phyloP scores from a whole-genome alignment of 1,140 invertebrate species.

The Hycleus phaleratus region DNA sequence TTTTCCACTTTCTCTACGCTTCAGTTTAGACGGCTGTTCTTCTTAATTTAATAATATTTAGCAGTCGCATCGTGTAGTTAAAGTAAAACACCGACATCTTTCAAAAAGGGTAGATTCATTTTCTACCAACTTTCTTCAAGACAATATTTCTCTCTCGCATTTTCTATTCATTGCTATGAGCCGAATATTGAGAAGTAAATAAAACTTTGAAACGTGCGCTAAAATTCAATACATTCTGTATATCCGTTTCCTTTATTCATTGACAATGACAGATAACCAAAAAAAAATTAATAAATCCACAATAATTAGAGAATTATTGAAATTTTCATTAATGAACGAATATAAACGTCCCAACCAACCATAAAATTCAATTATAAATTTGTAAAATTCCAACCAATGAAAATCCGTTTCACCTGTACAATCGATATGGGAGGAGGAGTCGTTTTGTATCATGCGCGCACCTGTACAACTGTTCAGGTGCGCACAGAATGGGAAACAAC shows the following conservation, averaged over 20 bases:
- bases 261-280: conserved; percentile 13
- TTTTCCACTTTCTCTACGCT: conserved; percentile 19
- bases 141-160: conserved; percentile 16
- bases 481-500: conserved; percentile 17
- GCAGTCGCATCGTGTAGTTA: conserved; percentile 26
- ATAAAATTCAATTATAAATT: conserved; percentile 8
- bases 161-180: conserved; percentile 5
- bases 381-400: not conserved
- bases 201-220: conserved; percentile 19
- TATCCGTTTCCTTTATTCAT: conserved; percentile 20
- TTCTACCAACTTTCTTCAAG: conserved; percentile 27
- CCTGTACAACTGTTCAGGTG: conserved; percentile 18
- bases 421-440: conserved; percentile 1
- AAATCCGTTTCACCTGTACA: conserved; percentile 17
- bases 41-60: conserved; percentile 36
- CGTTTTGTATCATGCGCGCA: conserved; percentile 19
- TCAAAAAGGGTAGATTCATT: conserved; percentile 20
- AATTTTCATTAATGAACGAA: conserved; percentile 23
- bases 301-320: too few relatives aligned
- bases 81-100: conserved; percentile 29
- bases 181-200: conserved; percentile 21
- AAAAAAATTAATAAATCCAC: too few relatives aligned
- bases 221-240: conserved; percentile 10
- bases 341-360: conserved; percentile 17
- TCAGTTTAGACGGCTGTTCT: conserved; percentile 30